Percentiles rank a stretch among this genome's conserved stretches.
Conservation (phyloP, 2,888 invertebrate species). For the Yponomeuta evonymella region DNA sequence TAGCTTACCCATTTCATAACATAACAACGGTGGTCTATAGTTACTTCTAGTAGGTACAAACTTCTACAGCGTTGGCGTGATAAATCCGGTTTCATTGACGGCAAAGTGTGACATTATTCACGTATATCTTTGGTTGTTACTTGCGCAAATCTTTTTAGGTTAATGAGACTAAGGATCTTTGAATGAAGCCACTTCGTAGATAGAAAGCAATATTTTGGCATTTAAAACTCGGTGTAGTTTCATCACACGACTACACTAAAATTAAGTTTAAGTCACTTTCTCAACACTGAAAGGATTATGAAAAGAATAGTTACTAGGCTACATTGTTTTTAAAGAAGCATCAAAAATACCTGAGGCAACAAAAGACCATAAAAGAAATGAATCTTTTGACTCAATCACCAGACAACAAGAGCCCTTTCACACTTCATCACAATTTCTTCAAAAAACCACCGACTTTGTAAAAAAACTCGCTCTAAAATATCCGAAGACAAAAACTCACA, state of each 20-base stretch:
- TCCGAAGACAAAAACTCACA: slow-evolving; percentile 46
- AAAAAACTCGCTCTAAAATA: slow-evolving; percentile 40
- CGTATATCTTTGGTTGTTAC: neutral
- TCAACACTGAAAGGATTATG: no score
- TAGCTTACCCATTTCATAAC: no score
- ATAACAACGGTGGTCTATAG: no score
- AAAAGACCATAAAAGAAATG: slow-evolving; percentile 33
- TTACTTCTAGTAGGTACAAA: neutral
- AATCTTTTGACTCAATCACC: slow-evolving; percentile 56
- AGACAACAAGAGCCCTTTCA: slow-evolving; percentile 58
- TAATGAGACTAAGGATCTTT: slow-evolving; percentile 23
- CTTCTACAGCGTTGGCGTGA: neutral
- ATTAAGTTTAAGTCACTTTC: no score
- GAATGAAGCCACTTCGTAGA: slow-evolving; percentile 21
- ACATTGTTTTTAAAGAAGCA: neutral
- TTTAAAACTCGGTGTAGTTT: no score
- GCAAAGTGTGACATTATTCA: slow-evolving; percentile 20
- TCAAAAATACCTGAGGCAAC: neutral
- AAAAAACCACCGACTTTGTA: slow-evolving; percentile 28
- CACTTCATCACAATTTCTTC: slow-evolving; percentile 61
- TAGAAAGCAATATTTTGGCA: neutral
- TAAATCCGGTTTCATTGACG: slow-evolving; percentile 38
- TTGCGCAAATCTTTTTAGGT: neutral
- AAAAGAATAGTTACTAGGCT: neutral
- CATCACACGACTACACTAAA: no score